phyloP scores from a whole-genome alignment of 1,140 invertebrate genomes.

The Caenorhabditis latens region DNA sequence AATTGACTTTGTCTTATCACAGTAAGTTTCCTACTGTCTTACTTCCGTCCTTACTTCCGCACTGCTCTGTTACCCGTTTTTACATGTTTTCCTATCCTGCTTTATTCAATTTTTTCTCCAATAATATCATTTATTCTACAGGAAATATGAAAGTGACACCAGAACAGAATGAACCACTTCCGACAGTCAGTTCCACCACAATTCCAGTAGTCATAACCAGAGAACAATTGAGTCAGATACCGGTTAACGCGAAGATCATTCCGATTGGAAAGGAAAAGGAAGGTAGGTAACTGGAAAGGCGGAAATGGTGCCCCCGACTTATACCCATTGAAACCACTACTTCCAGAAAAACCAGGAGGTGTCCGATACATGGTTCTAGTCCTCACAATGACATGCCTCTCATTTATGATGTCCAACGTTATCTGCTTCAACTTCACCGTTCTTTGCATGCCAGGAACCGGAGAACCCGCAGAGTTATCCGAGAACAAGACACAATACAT shows the following conservation, averaged over 20 bases:
- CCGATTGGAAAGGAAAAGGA: not conserved
- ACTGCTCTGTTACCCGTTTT: too few species aligned
- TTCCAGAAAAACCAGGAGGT: not conserved
- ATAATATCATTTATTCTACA: not conserved
- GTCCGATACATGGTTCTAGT: constrained; percentile 75
- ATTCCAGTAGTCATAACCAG: not conserved
- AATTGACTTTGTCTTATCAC: too few species aligned
- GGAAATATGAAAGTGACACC: constrained; percentile 10
- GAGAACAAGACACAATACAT: constrained; percentile 68
- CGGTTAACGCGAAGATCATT: not conserved
- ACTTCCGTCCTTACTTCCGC: too few species aligned
- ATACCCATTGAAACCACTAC: not conserved
- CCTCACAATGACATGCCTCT: constrained; percentile 73
- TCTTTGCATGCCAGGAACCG: constrained; percentile 75
- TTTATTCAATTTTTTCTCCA: too few species aligned
- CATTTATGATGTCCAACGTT: constrained; percentile 76
- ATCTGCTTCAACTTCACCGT: constrained; percentile 77
- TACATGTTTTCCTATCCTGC: too few species aligned
- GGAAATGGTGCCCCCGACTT: too few species aligned
- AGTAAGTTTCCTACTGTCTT: too few species aligned
- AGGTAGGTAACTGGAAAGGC: not conserved
- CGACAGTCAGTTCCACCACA: too few species aligned
- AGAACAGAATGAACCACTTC: not conserved
- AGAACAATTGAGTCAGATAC: not conserved
- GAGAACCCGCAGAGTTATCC: constrained; percentile 5